These are phyloP conservation scores for Menura novaehollandiae DNA, from an alignment of 2,113 vertebrate genomes.

Conservation along the genomic window DNA sequence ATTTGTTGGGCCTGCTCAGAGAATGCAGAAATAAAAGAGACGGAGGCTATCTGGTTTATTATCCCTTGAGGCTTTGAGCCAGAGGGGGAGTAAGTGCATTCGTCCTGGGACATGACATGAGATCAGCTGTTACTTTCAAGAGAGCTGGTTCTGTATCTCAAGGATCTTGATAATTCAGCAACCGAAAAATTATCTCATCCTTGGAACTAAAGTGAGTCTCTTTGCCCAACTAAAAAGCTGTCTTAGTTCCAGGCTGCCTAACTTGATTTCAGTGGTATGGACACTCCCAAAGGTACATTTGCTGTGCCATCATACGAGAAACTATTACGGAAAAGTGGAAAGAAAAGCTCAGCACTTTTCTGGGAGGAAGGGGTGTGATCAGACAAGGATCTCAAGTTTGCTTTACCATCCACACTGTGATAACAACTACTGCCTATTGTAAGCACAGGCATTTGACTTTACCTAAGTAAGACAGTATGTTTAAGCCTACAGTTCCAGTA, in stretches of 20 bases:
- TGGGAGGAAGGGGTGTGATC: neutral
- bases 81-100: neutral
- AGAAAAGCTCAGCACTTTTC: conserved; percentile 11
- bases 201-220: neutral
- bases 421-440: neutral
- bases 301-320: neutral
- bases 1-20: neutral
- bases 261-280: neutral
- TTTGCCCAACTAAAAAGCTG: neutral
- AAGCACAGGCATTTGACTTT: neutral
- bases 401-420: neutral
- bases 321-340: neutral
- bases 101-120: neutral
- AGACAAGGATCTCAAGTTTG: neutral
- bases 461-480: neutral
- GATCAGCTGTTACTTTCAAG: neutral
- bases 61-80: neutral
- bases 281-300: neutral
- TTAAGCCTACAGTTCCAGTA: neutral
- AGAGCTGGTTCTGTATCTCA: neutral
- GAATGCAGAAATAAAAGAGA: neutral
- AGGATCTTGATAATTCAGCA: conserved; percentile 44
- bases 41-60: neutral
- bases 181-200: conserved; percentile 9
- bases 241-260: neutral